phyloP scores from a whole-genome alignment of 2,797 vertebrate genomes.

The Hydrolagus colliei region DNA sequence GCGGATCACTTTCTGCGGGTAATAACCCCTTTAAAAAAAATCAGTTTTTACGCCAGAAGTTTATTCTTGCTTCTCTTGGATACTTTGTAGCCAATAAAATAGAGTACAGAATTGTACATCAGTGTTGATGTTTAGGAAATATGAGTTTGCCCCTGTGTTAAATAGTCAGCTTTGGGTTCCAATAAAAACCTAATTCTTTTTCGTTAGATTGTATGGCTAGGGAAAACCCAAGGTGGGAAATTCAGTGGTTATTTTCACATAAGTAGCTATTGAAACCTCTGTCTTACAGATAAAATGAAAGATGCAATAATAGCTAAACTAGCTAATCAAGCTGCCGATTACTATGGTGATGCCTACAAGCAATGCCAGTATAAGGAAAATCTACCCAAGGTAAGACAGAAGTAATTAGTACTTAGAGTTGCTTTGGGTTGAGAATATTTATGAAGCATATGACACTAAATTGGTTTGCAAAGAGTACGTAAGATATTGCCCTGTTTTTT shows the following conservation, averaged over 20 bases:
- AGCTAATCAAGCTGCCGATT: conserved; percentile 94
- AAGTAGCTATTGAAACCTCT: not conserved
- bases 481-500: not conserved
- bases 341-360: conserved; percentile 92
- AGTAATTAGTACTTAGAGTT: not conserved
- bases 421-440: not conserved
- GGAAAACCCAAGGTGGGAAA: no score
- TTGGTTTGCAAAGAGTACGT: not conserved
- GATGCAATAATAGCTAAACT: conserved; percentile 93
- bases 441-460: not conserved
- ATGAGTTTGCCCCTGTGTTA: no score
- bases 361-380: conserved; percentile 97
- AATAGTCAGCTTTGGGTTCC: no score
- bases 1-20: no score
- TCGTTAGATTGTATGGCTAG: no score
- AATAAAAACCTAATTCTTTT: not conserved
- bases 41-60: no score
- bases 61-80: no score
- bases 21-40: no score
- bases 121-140: no score
- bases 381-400: conserved; percentile 83
- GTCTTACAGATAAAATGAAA: conserved; percentile 86
- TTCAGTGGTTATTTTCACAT: not conserved
- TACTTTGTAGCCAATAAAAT: no score
- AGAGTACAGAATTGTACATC: no score